phyloP scores from a whole-genome alignment of 2,888 invertebrate species.

The Itoplectis maculator region DNA sequence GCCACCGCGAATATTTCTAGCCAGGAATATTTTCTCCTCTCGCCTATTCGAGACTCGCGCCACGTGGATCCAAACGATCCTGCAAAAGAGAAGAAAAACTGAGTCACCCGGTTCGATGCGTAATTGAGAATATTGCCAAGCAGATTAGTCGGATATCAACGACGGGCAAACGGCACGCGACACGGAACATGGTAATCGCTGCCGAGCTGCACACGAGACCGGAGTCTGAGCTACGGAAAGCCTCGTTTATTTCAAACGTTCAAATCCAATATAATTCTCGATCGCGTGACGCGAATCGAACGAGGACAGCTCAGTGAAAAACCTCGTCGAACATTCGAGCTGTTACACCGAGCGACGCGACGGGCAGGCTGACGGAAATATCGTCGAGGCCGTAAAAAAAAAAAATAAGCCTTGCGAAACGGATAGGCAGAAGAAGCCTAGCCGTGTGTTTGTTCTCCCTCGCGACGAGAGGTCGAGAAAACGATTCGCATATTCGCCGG shows the following conservation, averaged over 20 bases:
- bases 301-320: conserved; percentile 49
- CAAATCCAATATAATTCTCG: conserved; percentile 52
- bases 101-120: conserved; percentile 20
- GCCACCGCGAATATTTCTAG: too few relatives aligned
- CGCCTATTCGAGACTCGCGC: conserved; percentile 51
- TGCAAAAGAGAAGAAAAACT: conserved; percentile 1
- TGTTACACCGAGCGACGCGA: conserved; percentile 10
- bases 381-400: conserved; percentile 28
- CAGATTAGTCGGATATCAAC: conserved; percentile 59
- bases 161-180: conserved; percentile 58
- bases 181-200: conserved; percentile 43
- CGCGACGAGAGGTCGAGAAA: conserved; percentile 13
- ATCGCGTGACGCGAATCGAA: conserved; percentile 64
- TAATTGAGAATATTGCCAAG: conserved; percentile 24
- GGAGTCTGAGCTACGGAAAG: conserved; percentile 13
- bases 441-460: conserved; percentile 19
- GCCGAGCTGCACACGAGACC: conserved; percentile 39
- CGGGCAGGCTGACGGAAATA: conserved; percentile 34
- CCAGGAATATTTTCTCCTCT: background rate
- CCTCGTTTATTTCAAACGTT: conserved; percentile 60
- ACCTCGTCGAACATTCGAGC: conserved; percentile 37
- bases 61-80: background rate
- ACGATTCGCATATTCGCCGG: conserved; percentile 6
- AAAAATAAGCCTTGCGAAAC: conserved; percentile 14
- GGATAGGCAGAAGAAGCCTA: background rate